Evolutionary conservation across 2,797 vertebrate species (phyloP).

Genomic region (Lemur catta): DNA sequence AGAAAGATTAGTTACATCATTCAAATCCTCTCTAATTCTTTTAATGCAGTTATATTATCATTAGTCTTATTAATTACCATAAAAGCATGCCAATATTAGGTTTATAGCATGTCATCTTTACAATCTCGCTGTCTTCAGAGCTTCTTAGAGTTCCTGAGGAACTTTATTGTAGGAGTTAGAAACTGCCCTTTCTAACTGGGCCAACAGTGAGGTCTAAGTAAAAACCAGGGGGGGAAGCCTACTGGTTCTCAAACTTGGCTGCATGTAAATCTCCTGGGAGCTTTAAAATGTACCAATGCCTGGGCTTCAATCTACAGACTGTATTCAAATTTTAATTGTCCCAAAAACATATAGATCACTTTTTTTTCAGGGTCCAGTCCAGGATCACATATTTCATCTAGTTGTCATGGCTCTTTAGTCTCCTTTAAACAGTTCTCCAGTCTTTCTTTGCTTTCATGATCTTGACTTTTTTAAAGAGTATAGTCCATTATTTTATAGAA

Average conservation of each 20-base stretch:
- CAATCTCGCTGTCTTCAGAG: neutral
- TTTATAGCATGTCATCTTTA: neutral
- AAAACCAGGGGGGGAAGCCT: neutral
- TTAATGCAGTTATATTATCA: neutral
- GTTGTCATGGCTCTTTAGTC: neutral
- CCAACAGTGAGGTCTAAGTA: neutral
- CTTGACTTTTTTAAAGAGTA: neutral
- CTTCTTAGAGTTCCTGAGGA: neutral
- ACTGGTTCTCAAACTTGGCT: neutral
- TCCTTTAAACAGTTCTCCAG: neutral
- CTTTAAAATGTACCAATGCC: neutral
- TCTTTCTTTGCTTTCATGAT: neutral
- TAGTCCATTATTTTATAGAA: neutral
- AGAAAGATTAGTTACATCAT: conserved; percentile 11
- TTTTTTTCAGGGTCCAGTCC: neutral
- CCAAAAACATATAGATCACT: neutral
- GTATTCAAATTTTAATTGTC: neutral
- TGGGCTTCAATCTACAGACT: neutral
- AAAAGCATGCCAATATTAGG: neutral
- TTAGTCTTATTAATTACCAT: conserved; percentile 34
- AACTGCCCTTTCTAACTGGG: neutral
- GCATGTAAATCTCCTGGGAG: neutral
- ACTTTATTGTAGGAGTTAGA: neutral
- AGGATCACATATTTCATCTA: neutral
- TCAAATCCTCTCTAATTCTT: neutral